Conservation (phyloP, 2,888 invertebrate genomes). For the Miltochrista miniata region DNA sequence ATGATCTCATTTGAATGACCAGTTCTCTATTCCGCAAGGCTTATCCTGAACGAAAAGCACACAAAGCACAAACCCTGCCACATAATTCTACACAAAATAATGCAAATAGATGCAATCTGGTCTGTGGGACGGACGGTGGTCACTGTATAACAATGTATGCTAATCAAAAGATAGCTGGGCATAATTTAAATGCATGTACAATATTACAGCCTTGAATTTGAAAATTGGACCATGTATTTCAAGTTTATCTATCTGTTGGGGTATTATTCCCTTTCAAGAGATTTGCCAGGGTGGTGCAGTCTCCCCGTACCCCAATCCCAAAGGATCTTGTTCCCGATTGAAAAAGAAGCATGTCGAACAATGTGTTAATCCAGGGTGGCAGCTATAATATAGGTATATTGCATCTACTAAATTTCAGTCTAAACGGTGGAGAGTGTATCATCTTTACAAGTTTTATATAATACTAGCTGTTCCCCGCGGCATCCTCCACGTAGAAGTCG, state of each 20-base stretch:
- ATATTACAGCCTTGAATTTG: constrained; percentile 29
- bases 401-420: too few species aligned
- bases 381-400: too few species aligned
- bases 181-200: constrained; percentile 47
- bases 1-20: too few species aligned
- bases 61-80: constrained; percentile 11
- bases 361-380: too few species aligned
- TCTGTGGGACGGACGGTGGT: constrained; percentile 35
- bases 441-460: too few species aligned
- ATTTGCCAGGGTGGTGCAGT: too few species aligned
- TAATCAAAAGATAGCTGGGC: constrained; percentile 57
- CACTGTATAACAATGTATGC: constrained; percentile 65
- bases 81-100: constrained; percentile 51
- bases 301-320: too few species aligned
- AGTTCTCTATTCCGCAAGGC: background rate
- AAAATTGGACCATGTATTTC: background rate
- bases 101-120: constrained; percentile 68
- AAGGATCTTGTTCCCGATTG: too few species aligned
- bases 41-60: background rate
- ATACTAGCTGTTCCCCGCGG: too few species aligned
- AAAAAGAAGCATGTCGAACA: too few species aligned
- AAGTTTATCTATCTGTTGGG: background rate
- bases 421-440: too few species aligned
- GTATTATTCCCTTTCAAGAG: background rate
- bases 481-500: too few species aligned